These are phyloP conservation scores for Anguilla megastoma DNA, from an alignment of 2,797 vertebrate species.

Conservation along the genomic window DNA sequence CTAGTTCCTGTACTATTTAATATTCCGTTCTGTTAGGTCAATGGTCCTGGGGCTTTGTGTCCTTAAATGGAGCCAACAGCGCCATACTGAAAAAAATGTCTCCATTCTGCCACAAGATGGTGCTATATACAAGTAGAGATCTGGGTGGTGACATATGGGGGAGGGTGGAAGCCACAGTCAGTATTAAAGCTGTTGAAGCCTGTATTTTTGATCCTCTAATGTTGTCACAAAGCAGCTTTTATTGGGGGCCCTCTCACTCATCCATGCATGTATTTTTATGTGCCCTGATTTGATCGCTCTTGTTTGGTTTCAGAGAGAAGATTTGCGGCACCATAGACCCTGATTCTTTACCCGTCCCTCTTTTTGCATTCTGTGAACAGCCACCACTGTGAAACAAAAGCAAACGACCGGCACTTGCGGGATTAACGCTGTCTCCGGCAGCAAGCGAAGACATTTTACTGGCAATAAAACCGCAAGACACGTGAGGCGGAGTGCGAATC, in stretches of 20 bases:
- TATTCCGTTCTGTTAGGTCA: slow-evolving; percentile 31
- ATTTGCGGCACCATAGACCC: slow-evolving; percentile 23
- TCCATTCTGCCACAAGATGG: slow-evolving; percentile 73
- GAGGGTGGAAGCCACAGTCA: slow-evolving; percentile 29
- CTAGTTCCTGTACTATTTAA: slow-evolving; percentile 37
- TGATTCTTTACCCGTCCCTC: slow-evolving; percentile 38
- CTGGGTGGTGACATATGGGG: slow-evolving; percentile 52
- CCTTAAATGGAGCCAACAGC: slow-evolving; percentile 26
- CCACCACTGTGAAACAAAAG: slow-evolving; percentile 58
- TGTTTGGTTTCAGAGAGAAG: slow-evolving; percentile 37
- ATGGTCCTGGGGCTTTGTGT: slow-evolving; percentile 33
- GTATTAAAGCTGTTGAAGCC: neutral
- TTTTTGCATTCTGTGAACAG: slow-evolving; percentile 44
- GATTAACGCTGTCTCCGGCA: slow-evolving; percentile 59
- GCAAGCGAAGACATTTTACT: slow-evolving; percentile 64
- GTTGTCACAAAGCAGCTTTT: neutral
- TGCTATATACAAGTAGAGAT: slow-evolving; percentile 68
- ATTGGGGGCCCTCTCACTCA: neutral
- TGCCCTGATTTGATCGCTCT: neutral
- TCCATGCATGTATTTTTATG: neutral
- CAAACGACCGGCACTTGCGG: slow-evolving; percentile 45
- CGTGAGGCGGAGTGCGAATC: slow-evolving; percentile 62
- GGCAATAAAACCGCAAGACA: slow-evolving; percentile 72
- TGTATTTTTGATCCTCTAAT: slow-evolving; percentile 1
- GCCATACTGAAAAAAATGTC: slow-evolving; percentile 29